Evolutionary conservation across 2,113 vertebrate species (phyloP).

Genomic region (Cyprinodon brontotheroides): DNA sequence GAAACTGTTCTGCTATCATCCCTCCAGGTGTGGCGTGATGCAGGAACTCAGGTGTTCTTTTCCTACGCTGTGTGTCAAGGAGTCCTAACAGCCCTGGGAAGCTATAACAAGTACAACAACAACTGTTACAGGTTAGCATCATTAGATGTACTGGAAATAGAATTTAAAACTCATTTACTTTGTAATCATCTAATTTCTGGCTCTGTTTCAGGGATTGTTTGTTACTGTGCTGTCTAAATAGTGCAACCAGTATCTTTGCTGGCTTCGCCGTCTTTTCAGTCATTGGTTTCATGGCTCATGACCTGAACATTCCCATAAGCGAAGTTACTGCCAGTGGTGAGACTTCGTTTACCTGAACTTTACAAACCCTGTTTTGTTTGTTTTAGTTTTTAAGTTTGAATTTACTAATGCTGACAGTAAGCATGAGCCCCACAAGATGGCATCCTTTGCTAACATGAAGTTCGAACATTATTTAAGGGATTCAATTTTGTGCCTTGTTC

Average conservation of each 20-base stretch:
- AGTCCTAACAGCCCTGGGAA: conserved; percentile 89
- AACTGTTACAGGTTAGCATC: conserved; percentile 89
- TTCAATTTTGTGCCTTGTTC: neutral
- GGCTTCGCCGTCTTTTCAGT: conserved; percentile 90
- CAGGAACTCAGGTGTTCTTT: conserved; percentile 90
- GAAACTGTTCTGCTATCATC: neutral
- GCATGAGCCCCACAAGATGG: conserved; percentile 70
- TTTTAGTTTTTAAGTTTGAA: no score
- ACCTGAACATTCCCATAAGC: conserved; percentile 67
- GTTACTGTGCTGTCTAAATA: conserved; percentile 87
- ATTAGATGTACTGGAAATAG: neutral
- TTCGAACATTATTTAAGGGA: neutral
- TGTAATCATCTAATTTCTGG: neutral
- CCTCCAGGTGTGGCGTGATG: conserved; percentile 89
- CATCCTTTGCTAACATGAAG: conserved; percentile 26
- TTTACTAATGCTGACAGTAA: neutral
- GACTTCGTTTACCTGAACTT: neutral
- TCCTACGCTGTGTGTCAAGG: conserved; percentile 89
- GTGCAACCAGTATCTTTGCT: conserved; percentile 85
- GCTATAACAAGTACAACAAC: conserved; percentile 94
- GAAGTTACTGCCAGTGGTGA: conserved; percentile 80
- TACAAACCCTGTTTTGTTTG: neutral
- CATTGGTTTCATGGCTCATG: conserved; percentile 84
- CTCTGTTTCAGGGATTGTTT: conserved; percentile 82
- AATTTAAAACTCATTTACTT: rapidly evolving